phyloP scores from a whole-genome alignment of 2,113 vertebrate species.

The Mormyrus iriodes region DNA sequence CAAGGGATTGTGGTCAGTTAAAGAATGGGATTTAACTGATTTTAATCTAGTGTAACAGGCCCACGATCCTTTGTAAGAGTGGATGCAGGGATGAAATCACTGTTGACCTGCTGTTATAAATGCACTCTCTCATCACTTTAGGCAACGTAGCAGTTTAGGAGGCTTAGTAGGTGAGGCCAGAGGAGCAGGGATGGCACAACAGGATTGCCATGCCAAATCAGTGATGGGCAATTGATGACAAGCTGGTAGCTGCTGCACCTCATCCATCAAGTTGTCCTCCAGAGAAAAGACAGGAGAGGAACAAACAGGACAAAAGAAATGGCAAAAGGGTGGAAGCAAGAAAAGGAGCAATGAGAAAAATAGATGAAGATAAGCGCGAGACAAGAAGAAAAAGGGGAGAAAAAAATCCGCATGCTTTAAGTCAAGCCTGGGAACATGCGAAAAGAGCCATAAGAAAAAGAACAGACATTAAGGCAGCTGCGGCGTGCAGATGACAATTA shows the following conservation, averaged over 20 bases:
- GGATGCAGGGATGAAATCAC: background rate
- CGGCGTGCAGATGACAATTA: background rate
- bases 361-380: background rate
- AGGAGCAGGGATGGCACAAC: background rate
- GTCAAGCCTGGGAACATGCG: background rate
- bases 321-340: background rate
- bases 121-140: background rate
- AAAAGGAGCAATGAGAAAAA: background rate
- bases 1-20: background rate
- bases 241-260: slow-evolving; percentile 36
- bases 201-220: background rate
- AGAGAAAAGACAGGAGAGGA: background rate
- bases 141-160: background rate
- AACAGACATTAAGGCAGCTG: background rate
- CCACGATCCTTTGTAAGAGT: background rate
- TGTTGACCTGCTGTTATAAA: background rate
- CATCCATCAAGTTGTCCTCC: slow-evolving; percentile 43
- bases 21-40: background rate
- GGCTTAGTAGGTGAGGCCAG: background rate
- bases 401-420: slow-evolving; percentile 11
- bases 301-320: slow-evolving; percentile 8
- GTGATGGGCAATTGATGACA: slow-evolving; percentile 44
- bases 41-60: background rate
- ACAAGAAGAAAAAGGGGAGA: background rate
- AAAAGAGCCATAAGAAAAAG: background rate